Evolutionary conservation across 2,797 vertebrate genomes (phyloP), one percentile per base, ranked within the genome.

Genomic region (Octomys mimax): DNA sequence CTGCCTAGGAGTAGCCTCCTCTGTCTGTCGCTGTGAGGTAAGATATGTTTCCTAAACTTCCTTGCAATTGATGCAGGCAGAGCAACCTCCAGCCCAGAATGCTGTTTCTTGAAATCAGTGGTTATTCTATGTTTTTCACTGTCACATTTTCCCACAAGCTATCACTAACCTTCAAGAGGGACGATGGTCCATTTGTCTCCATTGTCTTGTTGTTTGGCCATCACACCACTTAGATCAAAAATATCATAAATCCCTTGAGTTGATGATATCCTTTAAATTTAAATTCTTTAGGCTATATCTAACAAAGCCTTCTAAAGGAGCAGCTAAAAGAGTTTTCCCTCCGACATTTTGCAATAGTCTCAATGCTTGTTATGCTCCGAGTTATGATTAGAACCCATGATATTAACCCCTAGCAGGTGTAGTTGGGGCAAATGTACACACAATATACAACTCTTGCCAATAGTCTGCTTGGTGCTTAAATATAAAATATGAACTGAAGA

Each of bases 401-500:
- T 59, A 57, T 92, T 39, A 46, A 33, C 46, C 71, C 52, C 42
- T 21, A 26, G 64, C 12, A 7, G 68, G 18, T 42, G 28, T 33
- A 24, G 18, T 2, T 19, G 46, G 66, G 36, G 18, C 22, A 21
- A 1, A 19, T 59, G 19, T 61, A 3, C 14, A 5, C 39, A 39
- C 36, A 82, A 8, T 59, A 21, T 5, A 9, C 31, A 49, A 42
- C 61, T 14, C 52, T 73, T 85, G n/a, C 28, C 89, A 78, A 89
- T 61, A 28, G 24, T 49, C 54, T 59, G 14, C 36, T 24, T 61
- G 61, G 73, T 93, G 89, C 39, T 54, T 39, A 52, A 79, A 61
- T 31, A 83, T 10, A 91, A 33, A 89, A 78, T 28, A 93, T 28
- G 24, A 77, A 80, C 84, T 79, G 39, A 90, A 75, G 46, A 94